A percentile compares a stretch with the other conserved stretches of the same genome.
These are phyloP conservation scores for Endotricha flammealis DNA, from an alignment of 2,888 invertebrate species.

Conservation along the genomic window DNA sequence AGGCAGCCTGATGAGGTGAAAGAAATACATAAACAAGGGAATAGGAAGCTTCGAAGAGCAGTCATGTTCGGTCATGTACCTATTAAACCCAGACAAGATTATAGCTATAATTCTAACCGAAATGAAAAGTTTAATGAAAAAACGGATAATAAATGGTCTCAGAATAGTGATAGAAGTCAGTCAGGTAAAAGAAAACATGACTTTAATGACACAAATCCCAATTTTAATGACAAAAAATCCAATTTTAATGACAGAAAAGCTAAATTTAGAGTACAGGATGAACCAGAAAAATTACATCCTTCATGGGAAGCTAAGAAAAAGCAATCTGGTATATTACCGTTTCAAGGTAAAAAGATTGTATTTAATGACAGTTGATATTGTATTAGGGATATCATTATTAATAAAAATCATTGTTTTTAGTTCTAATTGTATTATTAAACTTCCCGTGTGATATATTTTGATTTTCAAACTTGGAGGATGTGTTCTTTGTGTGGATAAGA, in stretches of 20 bases:
- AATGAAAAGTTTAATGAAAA: conserved; percentile 25
- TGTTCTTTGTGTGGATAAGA: too few relatives aligned
- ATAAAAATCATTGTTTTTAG: conserved; percentile 8
- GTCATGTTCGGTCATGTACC: conserved; percentile 65
- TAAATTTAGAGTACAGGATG: too few relatives aligned
- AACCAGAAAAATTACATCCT: conserved; percentile 68
- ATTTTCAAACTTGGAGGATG: too few relatives aligned
- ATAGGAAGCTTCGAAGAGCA: conserved; percentile 63
- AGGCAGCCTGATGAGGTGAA: conserved; percentile 66
- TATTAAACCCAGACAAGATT: conserved; percentile 36
- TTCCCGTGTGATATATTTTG: too few relatives aligned
- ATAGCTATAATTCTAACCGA: too few relatives aligned
- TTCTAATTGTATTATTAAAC: too few relatives aligned
- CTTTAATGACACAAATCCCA: conserved; percentile 18
- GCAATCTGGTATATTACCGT: conserved; percentile 61
- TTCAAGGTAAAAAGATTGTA: conserved; percentile 68
- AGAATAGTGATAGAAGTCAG: conserved; percentile 13
- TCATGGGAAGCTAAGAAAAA: conserved; percentile 76
- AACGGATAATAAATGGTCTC: conserved; percentile 15
- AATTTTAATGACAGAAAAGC: conserved; percentile 22
- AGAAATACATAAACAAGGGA: conserved; percentile 59
- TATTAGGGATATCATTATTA: too few relatives aligned
- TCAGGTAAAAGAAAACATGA: conserved; percentile 18
- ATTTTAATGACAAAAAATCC: conserved; percentile 21
- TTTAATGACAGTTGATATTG: conserved; percentile 50